Conservation (phyloP, 2,888 invertebrate species). For the Catotricha subobsoleta region DNA sequence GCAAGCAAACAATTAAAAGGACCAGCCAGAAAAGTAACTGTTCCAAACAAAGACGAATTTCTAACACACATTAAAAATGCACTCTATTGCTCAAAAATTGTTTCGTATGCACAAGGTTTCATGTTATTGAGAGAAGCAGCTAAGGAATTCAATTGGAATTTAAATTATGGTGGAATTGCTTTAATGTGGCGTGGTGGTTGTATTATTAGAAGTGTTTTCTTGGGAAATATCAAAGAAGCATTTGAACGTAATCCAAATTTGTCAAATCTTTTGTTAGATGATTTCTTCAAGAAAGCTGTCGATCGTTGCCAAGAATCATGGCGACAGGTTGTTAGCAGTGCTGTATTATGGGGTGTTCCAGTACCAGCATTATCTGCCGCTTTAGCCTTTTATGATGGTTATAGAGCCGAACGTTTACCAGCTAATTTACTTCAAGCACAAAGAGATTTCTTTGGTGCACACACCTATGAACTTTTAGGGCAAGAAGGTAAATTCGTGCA, state of each 20-base stretch:
- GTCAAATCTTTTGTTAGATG: conserved; percentile 74
- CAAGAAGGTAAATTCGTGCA: conserved; percentile 82
- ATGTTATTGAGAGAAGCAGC: conserved; percentile 91
- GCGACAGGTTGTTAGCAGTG: conserved; percentile 61
- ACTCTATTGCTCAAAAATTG: conserved; percentile 92
- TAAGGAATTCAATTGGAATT: conserved; percentile 74
- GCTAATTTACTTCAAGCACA: conserved; percentile 96
- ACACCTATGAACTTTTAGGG: conserved; percentile 82
- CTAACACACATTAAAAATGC: conserved; percentile 74
- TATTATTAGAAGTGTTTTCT: conserved; percentile 79
- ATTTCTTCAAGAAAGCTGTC: conserved; percentile 80
- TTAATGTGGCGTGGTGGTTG: conserved; percentile 99
- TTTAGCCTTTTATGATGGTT: conserved; percentile 94
- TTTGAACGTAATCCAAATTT: conserved; percentile 77
- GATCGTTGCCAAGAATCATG: conserved; percentile 64
- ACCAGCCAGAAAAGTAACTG: conserved; percentile 37
- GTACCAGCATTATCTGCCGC: conserved; percentile 87
- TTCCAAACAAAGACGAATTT: conserved; percentile 60
- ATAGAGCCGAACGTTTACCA: conserved; percentile 66
- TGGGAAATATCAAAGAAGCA: conserved; percentile 83
- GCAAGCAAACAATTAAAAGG: conserved; percentile 66
- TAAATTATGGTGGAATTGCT: conserved; percentile 95
- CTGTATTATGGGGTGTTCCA: conserved; percentile 69
- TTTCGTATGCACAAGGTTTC: conserved; percentile 96
- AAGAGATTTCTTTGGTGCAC: conserved; percentile 96